phyloP scores from a whole-genome alignment of 2,113 vertebrate genomes.

The Edolisoma coerulescens region DNA sequence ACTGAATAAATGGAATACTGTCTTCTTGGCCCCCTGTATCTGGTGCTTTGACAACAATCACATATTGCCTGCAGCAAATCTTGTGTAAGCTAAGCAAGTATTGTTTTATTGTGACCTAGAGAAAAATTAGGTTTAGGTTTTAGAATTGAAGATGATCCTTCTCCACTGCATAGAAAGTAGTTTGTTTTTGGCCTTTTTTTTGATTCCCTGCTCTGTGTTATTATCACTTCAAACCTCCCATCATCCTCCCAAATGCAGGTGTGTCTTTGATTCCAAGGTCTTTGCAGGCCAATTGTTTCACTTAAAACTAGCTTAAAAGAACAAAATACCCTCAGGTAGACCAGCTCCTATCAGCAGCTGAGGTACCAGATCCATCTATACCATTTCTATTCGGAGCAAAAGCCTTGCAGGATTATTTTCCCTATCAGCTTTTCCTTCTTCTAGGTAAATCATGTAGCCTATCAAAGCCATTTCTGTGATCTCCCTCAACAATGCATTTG shows the following conservation, averaged over 20 bases:
- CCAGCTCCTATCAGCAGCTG: neutral
- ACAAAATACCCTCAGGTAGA: neutral
- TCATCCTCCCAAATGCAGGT: neutral
- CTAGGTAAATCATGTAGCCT: slow-evolving; percentile 42
- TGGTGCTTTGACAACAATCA: neutral
- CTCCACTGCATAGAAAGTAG: neutral
- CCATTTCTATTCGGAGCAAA: neutral
- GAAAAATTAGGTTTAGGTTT: neutral
- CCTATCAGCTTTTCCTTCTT: slow-evolving; percentile 44
- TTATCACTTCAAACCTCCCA: neutral
- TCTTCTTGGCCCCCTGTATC: neutral
- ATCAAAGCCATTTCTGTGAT: slow-evolving; percentile 56
- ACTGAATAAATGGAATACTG: neutral
- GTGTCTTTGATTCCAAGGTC: neutral
- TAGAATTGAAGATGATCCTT: neutral
- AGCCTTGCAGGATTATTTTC: slow-evolving; percentile 40
- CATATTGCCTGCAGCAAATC: neutral
- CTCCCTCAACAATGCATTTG: slow-evolving; percentile 43
- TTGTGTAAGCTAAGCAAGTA: neutral
- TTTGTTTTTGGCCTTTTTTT: neutral
- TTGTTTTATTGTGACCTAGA: neutral
- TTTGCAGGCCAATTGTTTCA: neutral
- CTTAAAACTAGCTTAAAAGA: neutral
- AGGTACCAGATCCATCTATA: neutral
- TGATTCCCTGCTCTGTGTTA: neutral